These are phyloP conservation scores for Mylabris phalerata DNA, from an alignment of 1,140 invertebrate species.

Conservation along the genomic window DNA sequence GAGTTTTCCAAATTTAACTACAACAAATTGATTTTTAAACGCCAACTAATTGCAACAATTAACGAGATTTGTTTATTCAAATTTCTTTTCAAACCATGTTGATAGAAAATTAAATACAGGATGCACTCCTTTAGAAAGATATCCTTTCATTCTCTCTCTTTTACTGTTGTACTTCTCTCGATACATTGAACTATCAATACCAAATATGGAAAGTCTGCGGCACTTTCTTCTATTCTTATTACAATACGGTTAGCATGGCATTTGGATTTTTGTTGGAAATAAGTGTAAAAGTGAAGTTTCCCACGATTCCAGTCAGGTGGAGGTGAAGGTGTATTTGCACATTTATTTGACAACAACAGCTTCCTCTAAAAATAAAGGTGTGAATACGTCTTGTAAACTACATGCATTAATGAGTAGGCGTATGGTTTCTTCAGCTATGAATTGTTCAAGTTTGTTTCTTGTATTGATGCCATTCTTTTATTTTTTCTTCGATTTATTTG, in stretches of 20 bases:
- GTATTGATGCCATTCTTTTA: neutral
- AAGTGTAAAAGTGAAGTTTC: slow-evolving; percentile 8
- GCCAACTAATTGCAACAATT: no score
- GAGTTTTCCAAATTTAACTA: no score
- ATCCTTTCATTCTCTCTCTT: no score
- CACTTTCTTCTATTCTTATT: slow-evolving; percentile 6
- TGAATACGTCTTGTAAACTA: neutral
- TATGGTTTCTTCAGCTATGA: neutral
- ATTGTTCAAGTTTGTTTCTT: neutral
- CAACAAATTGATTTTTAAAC: no score
- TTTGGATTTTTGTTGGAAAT: neutral
- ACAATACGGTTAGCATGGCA: slow-evolving; percentile 1
- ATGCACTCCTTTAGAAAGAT: no score
- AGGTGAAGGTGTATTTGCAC: no score
- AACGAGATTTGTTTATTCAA: no score
- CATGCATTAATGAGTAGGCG: neutral
- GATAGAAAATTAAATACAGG: no score
- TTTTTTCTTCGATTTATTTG: neutral
- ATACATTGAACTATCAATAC: neutral
- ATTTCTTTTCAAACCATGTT: no score
- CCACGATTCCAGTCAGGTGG: neutral
- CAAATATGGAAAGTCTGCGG: slow-evolving; percentile 1
- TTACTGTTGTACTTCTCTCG: no score
- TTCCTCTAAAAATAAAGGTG: slow-evolving; percentile 9
- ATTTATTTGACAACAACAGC: neutral